These are phyloP conservation scores for Serranus cabrilla DNA, from an alignment of 2,797 vertebrate species.

Conservation along the genomic window DNA sequence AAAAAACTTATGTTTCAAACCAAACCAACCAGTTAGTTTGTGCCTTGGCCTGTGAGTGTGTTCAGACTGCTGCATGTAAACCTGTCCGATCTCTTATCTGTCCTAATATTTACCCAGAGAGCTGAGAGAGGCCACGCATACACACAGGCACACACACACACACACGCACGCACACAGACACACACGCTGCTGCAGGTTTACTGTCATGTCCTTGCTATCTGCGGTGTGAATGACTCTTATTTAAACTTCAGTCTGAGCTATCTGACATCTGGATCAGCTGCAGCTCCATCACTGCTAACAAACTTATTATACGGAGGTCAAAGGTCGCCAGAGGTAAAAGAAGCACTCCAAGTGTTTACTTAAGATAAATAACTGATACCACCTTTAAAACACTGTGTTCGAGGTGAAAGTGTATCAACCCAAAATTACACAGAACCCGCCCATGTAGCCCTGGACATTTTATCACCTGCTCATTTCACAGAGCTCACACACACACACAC, in stretches of 20 bases:
- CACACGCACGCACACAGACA: conserved; percentile 4
- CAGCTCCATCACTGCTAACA: not conserved
- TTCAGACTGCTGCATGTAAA: conserved; percentile 6
- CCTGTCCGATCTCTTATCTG: conserved; percentile 1
- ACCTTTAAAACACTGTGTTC: not conserved
- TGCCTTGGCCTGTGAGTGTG: not conserved
- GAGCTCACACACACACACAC: too few relatives aligned
- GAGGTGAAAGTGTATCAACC: too few relatives aligned
- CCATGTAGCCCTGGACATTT: too few relatives aligned
- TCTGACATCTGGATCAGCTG: conserved; percentile 14
- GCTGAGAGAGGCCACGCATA: not conserved
- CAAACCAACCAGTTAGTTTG: not conserved
- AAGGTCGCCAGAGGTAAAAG: conserved; percentile 7
- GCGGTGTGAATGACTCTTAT: conserved; percentile 5
- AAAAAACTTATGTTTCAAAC: not conserved
- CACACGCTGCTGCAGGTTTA: conserved; percentile 6
- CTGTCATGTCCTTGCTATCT: not conserved
- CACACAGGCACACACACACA: conserved; percentile 2
- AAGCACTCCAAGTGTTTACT: not conserved
- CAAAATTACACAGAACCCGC: too few relatives aligned
- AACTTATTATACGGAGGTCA: not conserved
- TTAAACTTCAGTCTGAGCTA: not conserved
- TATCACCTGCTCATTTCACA: too few relatives aligned
- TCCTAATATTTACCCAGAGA: conserved; percentile 36
- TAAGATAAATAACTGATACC: not conserved